Evolutionary conservation across 2,797 vertebrate species (phyloP).

Genomic region (Psittacula echo): DNA sequence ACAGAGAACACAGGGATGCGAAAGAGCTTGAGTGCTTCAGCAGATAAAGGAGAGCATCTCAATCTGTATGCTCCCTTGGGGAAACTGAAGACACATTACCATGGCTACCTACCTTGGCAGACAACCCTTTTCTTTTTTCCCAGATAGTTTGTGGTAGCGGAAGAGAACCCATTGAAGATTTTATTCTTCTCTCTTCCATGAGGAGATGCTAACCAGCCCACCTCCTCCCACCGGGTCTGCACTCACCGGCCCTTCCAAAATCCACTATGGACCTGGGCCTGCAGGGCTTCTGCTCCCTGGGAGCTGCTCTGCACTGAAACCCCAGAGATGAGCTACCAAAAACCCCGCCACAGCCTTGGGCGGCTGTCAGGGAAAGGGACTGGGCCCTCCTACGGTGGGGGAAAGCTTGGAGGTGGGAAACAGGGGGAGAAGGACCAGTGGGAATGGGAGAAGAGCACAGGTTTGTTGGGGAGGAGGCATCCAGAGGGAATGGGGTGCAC

Average conservation of each 20-base stretch:
- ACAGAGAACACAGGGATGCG: rapidly evolving
- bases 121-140: not conserved
- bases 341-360: not conserved
- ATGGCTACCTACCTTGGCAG: not conserved
- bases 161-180: not conserved
- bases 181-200: not conserved
- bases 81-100: not conserved
- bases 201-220: not conserved
- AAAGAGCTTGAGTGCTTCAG: not conserved
- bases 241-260: not conserved
- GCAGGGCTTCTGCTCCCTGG: not conserved
- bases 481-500: not conserved
- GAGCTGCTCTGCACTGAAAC: not conserved
- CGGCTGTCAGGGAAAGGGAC: not conserved
- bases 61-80: not conserved
- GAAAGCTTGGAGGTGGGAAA: rapidly evolving
- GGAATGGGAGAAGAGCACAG: not conserved
- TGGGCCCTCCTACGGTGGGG: no score
- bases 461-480: not conserved
- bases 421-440: rapidly evolving
- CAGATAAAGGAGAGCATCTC: not conserved
- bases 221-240: rapidly evolving
- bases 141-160: not conserved
- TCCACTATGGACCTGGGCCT: not conserved
- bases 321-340: not conserved